Base-by-base conservation (phyloP, 2,888 invertebrate genomes). In the Pteria penguin region DNA sequence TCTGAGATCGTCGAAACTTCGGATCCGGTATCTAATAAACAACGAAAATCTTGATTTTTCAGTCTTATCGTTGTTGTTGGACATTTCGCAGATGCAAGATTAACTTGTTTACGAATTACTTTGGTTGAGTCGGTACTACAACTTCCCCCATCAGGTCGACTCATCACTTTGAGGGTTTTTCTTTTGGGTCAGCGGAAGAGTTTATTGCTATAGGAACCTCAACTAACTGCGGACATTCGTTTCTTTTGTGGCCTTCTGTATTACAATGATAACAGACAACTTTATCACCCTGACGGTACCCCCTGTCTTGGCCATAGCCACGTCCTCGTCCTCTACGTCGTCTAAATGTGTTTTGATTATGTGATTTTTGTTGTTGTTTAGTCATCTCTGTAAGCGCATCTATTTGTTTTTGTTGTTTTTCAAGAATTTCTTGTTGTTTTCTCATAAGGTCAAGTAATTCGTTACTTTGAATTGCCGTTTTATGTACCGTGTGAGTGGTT, bases 341-440 rank as follows among this genome's bases (percentile, higher is more conserved):
- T 2, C 1, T 22, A 67, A 11, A n/a, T n/a, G n/a, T n/a, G n/a
- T n/a, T n/a, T n/a, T n/a, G n/a, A n/a, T n/a, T n/a, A n/a, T n/a
- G n/a, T n/a, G 2, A 52, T 0, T 26, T 26, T n/a, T 14, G 14
- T 22, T 26, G 31, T 52, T 29, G 32, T 31, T 31, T 5, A 62
- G 4, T 62, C 22, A 2, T 31, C 2, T 62, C 18, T 2, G 58
- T 24, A 11, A 58, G 24, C 22, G 18, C 4, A 18, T 69, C 69
- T 26, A 58, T 69, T 58, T 58, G 58, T 26, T 69, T 32, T 26
- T 69, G 69, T 33, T 69, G 69, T 69, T 58, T 22, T 36, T 33
- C 60, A 2, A 69, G n/a, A 2, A 69, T 5, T 36, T 29, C 33
- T 69, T 69, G 69, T 69, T 69, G 69, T 11, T 58, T 27, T 4